A percentile compares a stretch with the other conserved stretches of the same genome.
These are phyloP conservation scores for Ormyrus labotus DNA, from an alignment of 2,888 invertebrate genomes.

Conservation along the genomic window DNA sequence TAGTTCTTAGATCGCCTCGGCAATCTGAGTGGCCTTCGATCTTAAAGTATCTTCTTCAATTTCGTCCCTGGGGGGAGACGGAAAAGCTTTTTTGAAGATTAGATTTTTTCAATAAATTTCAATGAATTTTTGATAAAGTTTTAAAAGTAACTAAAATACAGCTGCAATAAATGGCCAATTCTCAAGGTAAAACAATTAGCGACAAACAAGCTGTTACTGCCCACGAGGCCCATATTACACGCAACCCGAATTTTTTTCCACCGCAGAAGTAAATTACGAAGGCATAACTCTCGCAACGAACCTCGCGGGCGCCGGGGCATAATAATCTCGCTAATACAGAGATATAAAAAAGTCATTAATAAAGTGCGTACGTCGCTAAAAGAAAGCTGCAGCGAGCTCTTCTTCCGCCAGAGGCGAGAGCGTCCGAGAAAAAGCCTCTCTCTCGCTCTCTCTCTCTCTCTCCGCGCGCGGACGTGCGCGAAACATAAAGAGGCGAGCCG, in stretches of 20 bases:
- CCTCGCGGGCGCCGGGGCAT: background rate
- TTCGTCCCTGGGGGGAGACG: no score
- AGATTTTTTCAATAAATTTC: no score
- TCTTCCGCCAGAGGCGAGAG: conserved; percentile 30
- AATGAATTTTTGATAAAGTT: no score
- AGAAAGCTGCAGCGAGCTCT: background rate
- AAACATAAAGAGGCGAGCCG: conserved; percentile 25
- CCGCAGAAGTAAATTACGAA: conserved; percentile 4
- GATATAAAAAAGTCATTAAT: conserved; percentile 66
- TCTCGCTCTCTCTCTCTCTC: no score
- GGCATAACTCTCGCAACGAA: conserved; percentile 26
- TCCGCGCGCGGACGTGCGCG: conserved; percentile 12
- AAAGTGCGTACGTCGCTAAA: conserved; percentile 59
- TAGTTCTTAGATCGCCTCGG: background rate
- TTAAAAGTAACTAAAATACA: no score
- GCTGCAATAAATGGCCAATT: no score
- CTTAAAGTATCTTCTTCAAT: no score
- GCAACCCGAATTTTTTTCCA: background rate
- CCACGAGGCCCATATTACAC: no score
- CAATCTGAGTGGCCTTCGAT: background rate
- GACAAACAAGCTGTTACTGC: no score
- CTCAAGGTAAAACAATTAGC: no score
- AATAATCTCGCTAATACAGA: conserved; percentile 42
- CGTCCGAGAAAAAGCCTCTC: conserved; percentile 6
- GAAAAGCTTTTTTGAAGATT: no score